Base-by-base conservation (phyloP, 2,113 vertebrate species). In the Pterophyllum scalare region DNA sequence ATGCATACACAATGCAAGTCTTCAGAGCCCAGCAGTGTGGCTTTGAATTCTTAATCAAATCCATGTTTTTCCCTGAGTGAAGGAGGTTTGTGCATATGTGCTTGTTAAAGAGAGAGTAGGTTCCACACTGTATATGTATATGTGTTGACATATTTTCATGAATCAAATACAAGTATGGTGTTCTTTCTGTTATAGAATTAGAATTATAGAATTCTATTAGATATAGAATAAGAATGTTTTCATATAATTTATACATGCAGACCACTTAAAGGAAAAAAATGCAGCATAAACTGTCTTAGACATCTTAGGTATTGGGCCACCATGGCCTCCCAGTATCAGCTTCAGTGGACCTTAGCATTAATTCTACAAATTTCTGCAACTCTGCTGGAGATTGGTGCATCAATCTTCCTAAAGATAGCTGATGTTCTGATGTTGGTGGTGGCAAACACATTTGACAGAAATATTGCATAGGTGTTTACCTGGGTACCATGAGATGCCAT, bases 1-100 rank as follows among this genome's bases (percentile, higher is more conserved):
- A 1, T 31, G 24, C 26, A 83, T 4, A 43, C 31, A 82, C 74
- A 83, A 11, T 20, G 12, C 38, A 59, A 49, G 20, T 80, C 40
- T 74, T 31, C 19, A 49, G 59, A 79, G 65, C 43, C 64, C 14
- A 82, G n/a, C 46, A 78, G 43, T 56, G 10, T 24, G 19, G 59
- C 65, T 22, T 67, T 31, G 64, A 64, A 80, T 78, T 35, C 22
- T 52, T 67, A 61, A 84, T 81, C 88, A 43, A 81, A 78, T 28
- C 9, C 31, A 64, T 20, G 33, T 13, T 75, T 72, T 60, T 58
- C 67, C n/a, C 52, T 10, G 46, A 61, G 38, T 59, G 77, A 84
- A 58, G 56, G 52, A 52, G 40, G 56, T 75, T 52, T 10, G 17
- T 40, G 5, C 57, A 7, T 79, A 75, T 52, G 33, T 61, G 52